Evolutionary conservation across 2,113 vertebrate genomes (phyloP).

Genomic region (Phocoena phocoena): DNA sequence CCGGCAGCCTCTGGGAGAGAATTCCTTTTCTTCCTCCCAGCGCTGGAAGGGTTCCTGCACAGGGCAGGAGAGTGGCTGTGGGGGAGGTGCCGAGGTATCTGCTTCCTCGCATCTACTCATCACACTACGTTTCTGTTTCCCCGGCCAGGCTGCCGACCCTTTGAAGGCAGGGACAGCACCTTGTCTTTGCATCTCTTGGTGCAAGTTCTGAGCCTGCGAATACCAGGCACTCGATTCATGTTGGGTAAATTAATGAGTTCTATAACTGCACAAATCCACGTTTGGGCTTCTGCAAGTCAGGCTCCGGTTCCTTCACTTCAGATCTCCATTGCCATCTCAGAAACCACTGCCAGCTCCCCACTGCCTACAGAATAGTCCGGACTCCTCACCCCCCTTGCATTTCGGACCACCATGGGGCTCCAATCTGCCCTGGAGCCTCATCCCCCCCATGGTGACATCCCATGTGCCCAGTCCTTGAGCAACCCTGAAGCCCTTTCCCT

Average conservation of each 20-base stretch:
- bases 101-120: neutral
- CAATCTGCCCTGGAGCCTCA: neutral
- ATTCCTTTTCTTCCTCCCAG: neutral
- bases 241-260: neutral
- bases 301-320: neutral
- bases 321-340: neutral
- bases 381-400: neutral
- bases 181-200: neutral
- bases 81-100: neutral
- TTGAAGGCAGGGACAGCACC: neutral
- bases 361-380: neutral
- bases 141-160: neutral
- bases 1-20: neutral
- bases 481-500: neutral
- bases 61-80: neutral
- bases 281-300: neutral
- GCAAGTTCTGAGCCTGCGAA: neutral
- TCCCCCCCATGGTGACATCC: neutral
- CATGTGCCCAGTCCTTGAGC: neutral
- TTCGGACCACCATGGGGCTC: neutral
- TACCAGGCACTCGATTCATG: neutral
- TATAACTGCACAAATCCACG: neutral
- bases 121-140: neutral
- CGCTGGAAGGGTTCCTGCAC: neutral
- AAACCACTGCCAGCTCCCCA: neutral